phyloP scores from a whole-genome alignment of 2,797 vertebrate genomes.

The Tadarida brasiliensis region DNA sequence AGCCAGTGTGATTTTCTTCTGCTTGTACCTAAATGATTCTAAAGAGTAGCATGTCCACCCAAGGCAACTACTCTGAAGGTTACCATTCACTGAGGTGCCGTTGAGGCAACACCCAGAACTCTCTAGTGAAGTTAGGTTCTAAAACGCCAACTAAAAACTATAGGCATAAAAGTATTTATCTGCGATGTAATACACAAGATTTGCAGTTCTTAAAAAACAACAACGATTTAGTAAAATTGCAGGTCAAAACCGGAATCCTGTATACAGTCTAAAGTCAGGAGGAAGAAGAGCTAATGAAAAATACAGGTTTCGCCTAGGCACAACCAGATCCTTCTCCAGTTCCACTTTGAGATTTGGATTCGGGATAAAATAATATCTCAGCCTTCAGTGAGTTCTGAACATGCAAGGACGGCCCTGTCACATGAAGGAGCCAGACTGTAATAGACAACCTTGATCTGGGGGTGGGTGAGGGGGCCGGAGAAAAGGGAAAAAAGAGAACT shows the following conservation, averaged over 20 bases:
- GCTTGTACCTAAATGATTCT: neutral
- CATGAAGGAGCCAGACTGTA: neutral
- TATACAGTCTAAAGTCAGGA: neutral
- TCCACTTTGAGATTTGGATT: neutral
- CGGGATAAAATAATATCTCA: neutral
- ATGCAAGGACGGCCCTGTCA: neutral
- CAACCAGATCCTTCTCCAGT: neutral
- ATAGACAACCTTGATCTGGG: neutral
- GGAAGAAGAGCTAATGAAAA: neutral
- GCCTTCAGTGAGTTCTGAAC: neutral
- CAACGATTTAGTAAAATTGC: neutral
- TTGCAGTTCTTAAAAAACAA: neutral
- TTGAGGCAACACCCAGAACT: neutral
- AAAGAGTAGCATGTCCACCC: neutral
- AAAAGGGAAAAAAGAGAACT: too few relatives aligned
- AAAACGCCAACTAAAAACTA: neutral
- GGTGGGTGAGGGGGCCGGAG: accelerated
- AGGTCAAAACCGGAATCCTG: neutral
- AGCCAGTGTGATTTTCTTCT: neutral
- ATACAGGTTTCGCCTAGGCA: neutral
- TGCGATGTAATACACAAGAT: neutral
- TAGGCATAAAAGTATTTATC: neutral
- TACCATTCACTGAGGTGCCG: neutral
- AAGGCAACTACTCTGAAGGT: neutral
- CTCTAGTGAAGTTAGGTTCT: neutral